A percentile compares a stretch with the other conserved stretches of the same genome.
phyloP scores from a whole-genome alignment of 2,113 vertebrate genomes.

The Elaphurus davidianus region DNA sequence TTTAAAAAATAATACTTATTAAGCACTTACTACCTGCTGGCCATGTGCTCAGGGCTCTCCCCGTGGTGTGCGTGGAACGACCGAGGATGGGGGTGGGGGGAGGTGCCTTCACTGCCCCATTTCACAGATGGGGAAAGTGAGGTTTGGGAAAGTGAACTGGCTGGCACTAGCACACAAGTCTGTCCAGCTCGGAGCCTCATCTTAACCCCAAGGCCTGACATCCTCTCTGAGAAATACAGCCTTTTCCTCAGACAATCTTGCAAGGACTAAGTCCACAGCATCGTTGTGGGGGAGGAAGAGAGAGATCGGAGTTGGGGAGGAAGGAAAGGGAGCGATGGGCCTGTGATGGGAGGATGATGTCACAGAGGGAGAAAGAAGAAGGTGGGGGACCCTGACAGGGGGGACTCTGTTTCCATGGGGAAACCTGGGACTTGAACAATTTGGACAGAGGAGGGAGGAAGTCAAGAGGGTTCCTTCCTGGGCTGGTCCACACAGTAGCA shows the following conservation, averaged over 20 bases:
- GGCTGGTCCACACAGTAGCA: background rate
- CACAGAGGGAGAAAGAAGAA: background rate
- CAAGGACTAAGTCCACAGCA: background rate
- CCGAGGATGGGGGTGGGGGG: accelerated
- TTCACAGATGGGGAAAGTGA: background rate
- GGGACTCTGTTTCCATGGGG: background rate
- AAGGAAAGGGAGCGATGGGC: accelerated
- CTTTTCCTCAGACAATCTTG: background rate
- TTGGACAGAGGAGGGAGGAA: background rate
- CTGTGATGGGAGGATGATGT: background rate
- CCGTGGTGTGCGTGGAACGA: accelerated
- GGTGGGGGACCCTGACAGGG: background rate
- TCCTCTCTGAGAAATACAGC: background rate
- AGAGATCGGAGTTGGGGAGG: background rate
- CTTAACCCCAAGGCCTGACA: background rate
- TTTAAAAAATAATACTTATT: background rate
- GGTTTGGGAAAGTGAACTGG: background rate
- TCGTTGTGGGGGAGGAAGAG: background rate
- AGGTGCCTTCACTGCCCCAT: background rate
- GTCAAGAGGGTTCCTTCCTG: background rate
- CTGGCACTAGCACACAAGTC: background rate
- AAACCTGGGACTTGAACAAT: background rate
- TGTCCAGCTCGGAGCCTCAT: background rate
- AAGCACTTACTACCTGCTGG: background rate
- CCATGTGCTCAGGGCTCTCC: background rate